Conservation (phyloP, 2,113 vertebrate genomes). For the Corythornis madagascariensis region DNA sequence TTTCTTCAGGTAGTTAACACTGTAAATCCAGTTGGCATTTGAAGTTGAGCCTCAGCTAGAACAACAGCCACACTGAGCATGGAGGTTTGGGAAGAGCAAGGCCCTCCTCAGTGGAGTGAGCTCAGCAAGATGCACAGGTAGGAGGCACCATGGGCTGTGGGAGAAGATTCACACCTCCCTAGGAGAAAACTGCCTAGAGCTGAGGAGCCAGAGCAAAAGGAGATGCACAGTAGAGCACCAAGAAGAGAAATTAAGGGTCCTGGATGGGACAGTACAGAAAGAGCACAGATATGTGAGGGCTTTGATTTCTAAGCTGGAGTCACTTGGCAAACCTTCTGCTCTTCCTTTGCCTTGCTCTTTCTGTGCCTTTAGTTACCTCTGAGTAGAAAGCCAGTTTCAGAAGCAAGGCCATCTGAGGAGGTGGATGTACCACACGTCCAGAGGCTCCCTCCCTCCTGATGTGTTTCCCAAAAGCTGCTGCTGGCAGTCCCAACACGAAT, state of each 20-base stretch:
- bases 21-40: neutral
- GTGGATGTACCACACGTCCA: neutral
- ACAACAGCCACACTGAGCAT: neutral
- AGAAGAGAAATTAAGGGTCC: neutral
- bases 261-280: neutral
- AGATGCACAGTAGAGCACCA: neutral
- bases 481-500: slow-evolving; percentile 12
- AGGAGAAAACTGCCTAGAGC: neutral
- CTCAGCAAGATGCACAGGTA: neutral
- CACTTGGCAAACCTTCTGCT: neutral
- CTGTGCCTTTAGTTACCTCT: neutral
- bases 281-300: neutral
- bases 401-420: neutral
- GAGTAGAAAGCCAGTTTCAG: neutral
- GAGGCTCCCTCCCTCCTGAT: neutral
- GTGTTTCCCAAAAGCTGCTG: neutral
- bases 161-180: rapidly evolving
- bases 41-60: neutral
- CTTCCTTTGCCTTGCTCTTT: neutral
- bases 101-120: neutral
- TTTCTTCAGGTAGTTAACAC: neutral
- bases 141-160: neutral
- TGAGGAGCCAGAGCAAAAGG: neutral
- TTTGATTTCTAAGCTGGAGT: neutral
- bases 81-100: neutral